Evolutionary conservation across 2,797 vertebrate genomes (phyloP).

Genomic region (Arctocebus calabarensis): DNA sequence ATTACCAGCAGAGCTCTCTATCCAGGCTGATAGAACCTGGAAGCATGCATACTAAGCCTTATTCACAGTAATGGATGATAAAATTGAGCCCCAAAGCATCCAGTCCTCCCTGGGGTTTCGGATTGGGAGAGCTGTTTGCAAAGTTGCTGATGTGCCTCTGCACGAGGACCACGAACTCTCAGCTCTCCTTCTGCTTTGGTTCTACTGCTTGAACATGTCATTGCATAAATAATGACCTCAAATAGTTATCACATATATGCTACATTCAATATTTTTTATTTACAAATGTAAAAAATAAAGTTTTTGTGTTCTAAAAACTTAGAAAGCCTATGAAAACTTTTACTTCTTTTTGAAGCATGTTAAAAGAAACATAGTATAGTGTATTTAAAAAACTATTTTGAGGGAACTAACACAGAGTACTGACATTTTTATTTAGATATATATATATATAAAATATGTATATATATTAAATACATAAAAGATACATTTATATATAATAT

Average conservation of each 20-base stretch:
- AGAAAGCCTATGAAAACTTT: neutral
- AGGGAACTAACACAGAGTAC: neutral
- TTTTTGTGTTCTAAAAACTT: constrained; percentile 37
- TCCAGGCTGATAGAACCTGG: neutral
- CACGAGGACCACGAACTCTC: neutral
- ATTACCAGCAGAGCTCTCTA: neutral
- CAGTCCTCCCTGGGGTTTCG: neutral
- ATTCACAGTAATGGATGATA: neutral
- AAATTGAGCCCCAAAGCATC: neutral
- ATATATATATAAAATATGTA: neutral
- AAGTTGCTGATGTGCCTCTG: neutral
- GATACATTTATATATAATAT: neutral
- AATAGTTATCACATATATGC: neutral
- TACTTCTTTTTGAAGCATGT: neutral
- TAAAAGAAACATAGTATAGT: neutral
- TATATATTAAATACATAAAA: neutral
- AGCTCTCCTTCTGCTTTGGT: neutral
- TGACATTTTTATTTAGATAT: neutral
- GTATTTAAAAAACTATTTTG: neutral
- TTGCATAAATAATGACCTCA: neutral
- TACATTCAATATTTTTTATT: neutral
- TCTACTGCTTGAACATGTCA: neutral
- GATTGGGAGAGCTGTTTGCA: neutral
- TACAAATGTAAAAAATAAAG: constrained; percentile 44
- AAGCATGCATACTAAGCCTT: neutral